These are phyloP conservation scores for Euzophera pinguis DNA, from an alignment of 2,888 invertebrate species.

Conservation along the genomic window DNA sequence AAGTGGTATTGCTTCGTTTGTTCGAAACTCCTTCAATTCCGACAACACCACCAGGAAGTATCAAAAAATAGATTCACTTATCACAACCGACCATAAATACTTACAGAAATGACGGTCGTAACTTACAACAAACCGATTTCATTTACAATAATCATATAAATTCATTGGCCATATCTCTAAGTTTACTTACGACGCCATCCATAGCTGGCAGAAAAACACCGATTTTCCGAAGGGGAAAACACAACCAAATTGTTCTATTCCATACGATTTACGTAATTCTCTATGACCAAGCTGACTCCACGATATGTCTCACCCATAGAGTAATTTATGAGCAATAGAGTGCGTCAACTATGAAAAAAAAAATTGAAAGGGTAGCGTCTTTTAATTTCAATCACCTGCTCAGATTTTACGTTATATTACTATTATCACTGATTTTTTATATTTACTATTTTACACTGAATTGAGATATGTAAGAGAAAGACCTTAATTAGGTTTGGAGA, in stretches of 20 bases:
- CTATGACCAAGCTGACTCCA: slow-evolving; percentile 41
- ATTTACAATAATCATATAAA: slow-evolving; percentile 6
- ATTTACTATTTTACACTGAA: no score
- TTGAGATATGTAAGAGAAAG: no score
- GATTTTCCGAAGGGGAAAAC: slow-evolving; percentile 20
- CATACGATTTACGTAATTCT: slow-evolving; percentile 67
- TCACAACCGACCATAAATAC: background rate
- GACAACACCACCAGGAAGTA: no score
- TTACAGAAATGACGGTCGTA: background rate
- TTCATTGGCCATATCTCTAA: slow-evolving; percentile 7
- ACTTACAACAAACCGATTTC: background rate
- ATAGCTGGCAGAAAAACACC: slow-evolving; percentile 5
- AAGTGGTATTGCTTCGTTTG: no score
- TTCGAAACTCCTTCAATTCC: no score
- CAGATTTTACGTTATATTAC: no score
- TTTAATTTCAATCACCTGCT: no score
- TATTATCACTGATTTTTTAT: no score
- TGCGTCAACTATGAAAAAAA: background rate
- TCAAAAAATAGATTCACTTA: no score
- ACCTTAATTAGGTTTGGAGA: no score
- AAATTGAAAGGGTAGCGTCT: no score
- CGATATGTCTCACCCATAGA: slow-evolving; percentile 9
- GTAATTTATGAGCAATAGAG: background rate
- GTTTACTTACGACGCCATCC: background rate
- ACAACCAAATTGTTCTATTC: slow-evolving; percentile 56